These are phyloP conservation scores for Torymus aiolomorphi DNA, from an alignment of 2,888 invertebrate genomes.

Conservation along the genomic window DNA sequence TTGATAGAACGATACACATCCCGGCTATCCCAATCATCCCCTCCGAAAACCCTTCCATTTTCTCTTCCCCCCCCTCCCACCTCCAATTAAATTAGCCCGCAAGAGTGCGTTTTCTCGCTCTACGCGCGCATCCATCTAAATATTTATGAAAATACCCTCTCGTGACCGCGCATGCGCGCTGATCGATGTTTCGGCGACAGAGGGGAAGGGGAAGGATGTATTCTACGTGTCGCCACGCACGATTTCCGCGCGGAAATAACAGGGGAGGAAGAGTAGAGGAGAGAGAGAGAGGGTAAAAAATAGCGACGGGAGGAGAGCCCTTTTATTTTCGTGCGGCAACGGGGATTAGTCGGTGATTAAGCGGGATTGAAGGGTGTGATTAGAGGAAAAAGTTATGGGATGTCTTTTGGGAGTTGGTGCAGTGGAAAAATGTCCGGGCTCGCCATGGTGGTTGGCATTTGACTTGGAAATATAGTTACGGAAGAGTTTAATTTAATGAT, in stretches of 20 bases:
- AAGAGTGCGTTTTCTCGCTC: not conserved
- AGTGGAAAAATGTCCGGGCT: too few species aligned
- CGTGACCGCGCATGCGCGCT: not conserved
- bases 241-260: slow-evolving; percentile 62
- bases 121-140: slow-evolving; percentile 6
- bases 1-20: too few species aligned
- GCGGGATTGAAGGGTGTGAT: slow-evolving; percentile 49
- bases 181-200: slow-evolving; percentile 62
- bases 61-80: too few species aligned
- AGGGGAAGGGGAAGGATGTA: slow-evolving; percentile 46
- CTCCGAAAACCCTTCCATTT: too few species aligned
- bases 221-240: slow-evolving; percentile 68
- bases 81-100: too few species aligned
- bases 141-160: slow-evolving; percentile 34
- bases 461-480: too few species aligned
- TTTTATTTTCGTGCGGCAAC: too few species aligned
- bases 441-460: too few species aligned
- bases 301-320: not conserved
- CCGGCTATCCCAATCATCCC: too few species aligned
- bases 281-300: not conserved
- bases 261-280: not conserved
- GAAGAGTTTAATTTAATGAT: too few species aligned
- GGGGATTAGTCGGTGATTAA: not conserved
- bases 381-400: too few species aligned
- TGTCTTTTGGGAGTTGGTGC: too few species aligned